These are phyloP conservation scores for Aplysina aerophoba DNA, from an alignment of 37 sponge, comb jelly and placozoan genomes.

Conservation along the genomic window DNA sequence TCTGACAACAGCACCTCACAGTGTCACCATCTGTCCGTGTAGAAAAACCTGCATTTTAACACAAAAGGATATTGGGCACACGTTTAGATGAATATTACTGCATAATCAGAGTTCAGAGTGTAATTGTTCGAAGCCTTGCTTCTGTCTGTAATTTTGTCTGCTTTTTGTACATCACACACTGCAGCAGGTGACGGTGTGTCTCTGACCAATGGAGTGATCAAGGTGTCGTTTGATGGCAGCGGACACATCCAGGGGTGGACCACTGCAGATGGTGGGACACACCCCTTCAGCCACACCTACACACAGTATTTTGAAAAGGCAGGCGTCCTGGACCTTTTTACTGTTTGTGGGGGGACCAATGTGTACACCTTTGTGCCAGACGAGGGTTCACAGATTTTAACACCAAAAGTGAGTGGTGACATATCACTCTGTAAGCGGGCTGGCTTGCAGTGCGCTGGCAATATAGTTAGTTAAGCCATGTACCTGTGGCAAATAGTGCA, in stretches of 20 bases:
- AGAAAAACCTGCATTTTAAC: background rate
- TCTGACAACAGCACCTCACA: no score
- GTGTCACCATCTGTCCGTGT: background rate
- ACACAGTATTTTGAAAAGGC: conserved; percentile 42
- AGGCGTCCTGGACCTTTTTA: background rate
- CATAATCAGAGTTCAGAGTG: no score
- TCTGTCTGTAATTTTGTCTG: no score
- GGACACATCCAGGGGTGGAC: conserved; percentile 3
- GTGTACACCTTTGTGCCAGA: conserved; percentile 68
- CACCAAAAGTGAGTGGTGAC: conserved; percentile 14
- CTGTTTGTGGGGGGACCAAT: conserved; percentile 52
- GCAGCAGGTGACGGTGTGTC: background rate
- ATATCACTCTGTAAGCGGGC: background rate
- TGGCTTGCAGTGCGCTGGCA: no score
- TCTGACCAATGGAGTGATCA: conserved; percentile 27
- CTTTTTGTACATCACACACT: no score
- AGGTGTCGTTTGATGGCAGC: conserved; percentile 23
- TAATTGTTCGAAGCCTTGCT: no score
- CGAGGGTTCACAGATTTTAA: background rate
- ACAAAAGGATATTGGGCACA: background rate
- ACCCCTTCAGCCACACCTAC: conserved; percentile 27
- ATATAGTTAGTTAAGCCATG: no score
- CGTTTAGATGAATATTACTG: no score
- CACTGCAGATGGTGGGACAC: background rate
- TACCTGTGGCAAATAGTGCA: no score